Evolutionary conservation across 2,888 invertebrate genomes (phyloP).

Genomic region (Synergus laeviventris): DNA sequence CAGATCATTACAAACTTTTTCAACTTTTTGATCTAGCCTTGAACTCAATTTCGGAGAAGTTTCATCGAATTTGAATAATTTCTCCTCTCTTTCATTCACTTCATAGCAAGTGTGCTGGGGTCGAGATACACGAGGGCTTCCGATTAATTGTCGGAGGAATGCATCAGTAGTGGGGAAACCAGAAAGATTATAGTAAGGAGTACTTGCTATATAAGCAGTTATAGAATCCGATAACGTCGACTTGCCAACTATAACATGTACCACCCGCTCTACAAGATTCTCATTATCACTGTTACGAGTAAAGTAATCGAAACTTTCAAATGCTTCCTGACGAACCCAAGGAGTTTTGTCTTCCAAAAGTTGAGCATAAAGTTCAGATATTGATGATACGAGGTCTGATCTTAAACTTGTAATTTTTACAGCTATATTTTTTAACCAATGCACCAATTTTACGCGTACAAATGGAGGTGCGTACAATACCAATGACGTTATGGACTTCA

Average conservation of each 20-base stretch:
- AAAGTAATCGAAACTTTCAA: conserved; percentile 67
- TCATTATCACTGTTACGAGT: conserved; percentile 62
- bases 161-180: conserved; percentile 53
- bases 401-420: conserved; percentile 45
- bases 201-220: conserved; percentile 62
- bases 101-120: conserved; percentile 58
- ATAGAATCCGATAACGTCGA: conserved; percentile 58
- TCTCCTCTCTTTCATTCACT: conserved; percentile 58
- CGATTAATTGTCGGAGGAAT: conserved; percentile 56
- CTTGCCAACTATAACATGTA: conserved; percentile 56
- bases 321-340: conserved; percentile 66
- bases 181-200: conserved; percentile 48
- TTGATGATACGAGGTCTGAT: conserved; percentile 33
- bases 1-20: conserved; percentile 61
- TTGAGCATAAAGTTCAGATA: conserved; percentile 62
- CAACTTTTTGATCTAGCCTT: conserved; percentile 55
- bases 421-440: conserved; percentile 58
- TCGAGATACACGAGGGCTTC: conserved; percentile 3
- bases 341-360: conserved; percentile 63
- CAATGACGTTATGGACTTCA: conserved; percentile 54
- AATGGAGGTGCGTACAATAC: conserved; percentile 49
- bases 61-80: conserved; percentile 53
- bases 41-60: conserved; percentile 29
- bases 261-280: conserved; percentile 62
- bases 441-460: conserved; percentile 57